phyloP scores from a whole-genome alignment of 1,140 invertebrate genomes.

The Myzus persicae region DNA sequence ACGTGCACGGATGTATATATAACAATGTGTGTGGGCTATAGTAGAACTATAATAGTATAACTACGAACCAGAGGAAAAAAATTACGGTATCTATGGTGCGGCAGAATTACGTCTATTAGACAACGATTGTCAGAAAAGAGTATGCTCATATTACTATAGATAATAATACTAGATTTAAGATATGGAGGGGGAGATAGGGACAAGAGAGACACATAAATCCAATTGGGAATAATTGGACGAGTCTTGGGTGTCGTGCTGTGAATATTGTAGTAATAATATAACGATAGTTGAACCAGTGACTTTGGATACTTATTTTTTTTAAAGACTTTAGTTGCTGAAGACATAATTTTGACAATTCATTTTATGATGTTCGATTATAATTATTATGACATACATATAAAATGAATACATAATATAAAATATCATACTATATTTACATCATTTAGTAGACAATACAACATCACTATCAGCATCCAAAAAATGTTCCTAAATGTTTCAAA shows the following conservation, averaged over 20 bases:
- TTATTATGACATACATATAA: neutral
- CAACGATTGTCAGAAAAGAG: neutral
- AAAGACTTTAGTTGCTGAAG: neutral
- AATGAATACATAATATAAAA: neutral
- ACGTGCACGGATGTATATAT: neutral
- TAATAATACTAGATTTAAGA: neutral
- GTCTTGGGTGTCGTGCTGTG: neutral
- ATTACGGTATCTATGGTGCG: neutral
- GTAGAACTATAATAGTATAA: neutral
- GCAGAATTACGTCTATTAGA: constrained; percentile 1
- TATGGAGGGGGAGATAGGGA: neutral
- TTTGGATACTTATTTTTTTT: constrained; percentile 1
- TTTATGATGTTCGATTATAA: neutral
- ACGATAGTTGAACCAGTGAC: constrained; percentile 20
- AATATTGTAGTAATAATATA: constrained; percentile 31
- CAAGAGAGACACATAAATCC: neutral
- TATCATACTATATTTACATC: neutral
- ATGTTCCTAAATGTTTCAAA: neutral
- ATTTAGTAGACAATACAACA: neutral
- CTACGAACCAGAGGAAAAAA: neutral
- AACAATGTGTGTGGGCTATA: constrained; percentile 11
- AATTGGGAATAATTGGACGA: constrained; percentile 40
- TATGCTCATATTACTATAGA: neutral
- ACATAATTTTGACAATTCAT: neutral
- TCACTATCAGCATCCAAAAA: neutral